phyloP scores from a whole-genome alignment of 2,888 invertebrate species.

The Erpobdella octoculata region DNA sequence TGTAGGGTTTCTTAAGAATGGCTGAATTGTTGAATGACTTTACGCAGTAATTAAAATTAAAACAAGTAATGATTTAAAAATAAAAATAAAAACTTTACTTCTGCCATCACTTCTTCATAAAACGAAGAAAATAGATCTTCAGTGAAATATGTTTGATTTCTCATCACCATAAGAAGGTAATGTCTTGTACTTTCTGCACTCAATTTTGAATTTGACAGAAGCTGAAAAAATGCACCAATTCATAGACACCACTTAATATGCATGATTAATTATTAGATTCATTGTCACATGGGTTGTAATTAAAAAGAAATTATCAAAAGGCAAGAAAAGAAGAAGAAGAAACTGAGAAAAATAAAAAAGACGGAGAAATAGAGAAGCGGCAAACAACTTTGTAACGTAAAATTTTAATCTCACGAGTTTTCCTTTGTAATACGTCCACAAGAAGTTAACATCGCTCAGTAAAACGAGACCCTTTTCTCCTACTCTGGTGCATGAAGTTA shows the following conservation, averaged over 20 bases:
- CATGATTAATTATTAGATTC: too few relatives aligned
- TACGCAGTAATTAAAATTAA: background rate
- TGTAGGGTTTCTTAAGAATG: background rate
- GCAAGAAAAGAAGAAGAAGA: background rate
- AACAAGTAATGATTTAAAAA: background rate
- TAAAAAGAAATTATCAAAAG: too few relatives aligned
- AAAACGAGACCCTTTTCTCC: slow-evolving; percentile 31
- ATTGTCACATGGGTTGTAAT: too few relatives aligned
- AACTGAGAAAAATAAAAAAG: background rate
- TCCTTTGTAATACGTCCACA: slow-evolving; percentile 45
- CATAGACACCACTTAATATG: slow-evolving; percentile 17
- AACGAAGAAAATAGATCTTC: slow-evolving; percentile 43
- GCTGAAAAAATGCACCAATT: slow-evolving; percentile 39
- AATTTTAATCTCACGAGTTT: slow-evolving; percentile 20
- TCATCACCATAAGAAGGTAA: slow-evolving; percentile 40
- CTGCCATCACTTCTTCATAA: slow-evolving; percentile 41
- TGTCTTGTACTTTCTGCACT: slow-evolving; percentile 39
- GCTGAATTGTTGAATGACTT: background rate
- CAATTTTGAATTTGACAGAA: slow-evolving; percentile 40
- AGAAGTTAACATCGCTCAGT: slow-evolving; percentile 42
- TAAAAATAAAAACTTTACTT: slow-evolving; percentile 33
- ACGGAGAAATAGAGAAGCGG: background rate
- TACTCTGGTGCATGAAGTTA: slow-evolving; percentile 40
- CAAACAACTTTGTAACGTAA: background rate
- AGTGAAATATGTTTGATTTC: slow-evolving; percentile 40